Base-by-base conservation (phyloP, 2,888 invertebrate species). In the Liopterus haemorrhoidalis region DNA sequence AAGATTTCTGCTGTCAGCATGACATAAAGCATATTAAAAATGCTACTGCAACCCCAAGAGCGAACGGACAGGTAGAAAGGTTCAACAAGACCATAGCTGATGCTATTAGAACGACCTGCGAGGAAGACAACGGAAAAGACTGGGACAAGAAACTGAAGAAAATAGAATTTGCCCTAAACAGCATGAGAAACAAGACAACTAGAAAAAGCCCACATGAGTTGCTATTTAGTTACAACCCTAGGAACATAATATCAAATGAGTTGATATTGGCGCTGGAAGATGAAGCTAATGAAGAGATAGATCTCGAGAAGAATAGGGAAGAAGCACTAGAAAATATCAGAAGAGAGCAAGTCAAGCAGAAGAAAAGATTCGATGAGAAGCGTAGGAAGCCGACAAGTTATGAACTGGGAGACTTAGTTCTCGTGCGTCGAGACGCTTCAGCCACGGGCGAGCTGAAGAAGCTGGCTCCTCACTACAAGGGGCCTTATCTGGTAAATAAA, bases 381-480 rank as follows among this genome's bases (percentile, higher is more conserved):
- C 14, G 33, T 5, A 14, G 6, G 12, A 33, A 18, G 6, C 15
- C 33, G 18, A 15, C 6, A 8, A 9, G 8, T 8, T 33, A n/a
- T 18, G 6, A 16, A n/a, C 16, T 33, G 6, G 33, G 33, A n/a
- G n/a, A n/a, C n/a, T n/a, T n/a, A n/a, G n/a, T n/a, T n/a, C n/a
- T n/a, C n/a, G n/a, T n/a, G n/a, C n/a, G n/a, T n/a, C n/a, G n/a
- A n/a, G n/a, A n/a, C n/a, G n/a, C n/a, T n/a, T n/a, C n/a, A n/a
- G n/a, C 35, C 8, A 45, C 44, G 2, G 40, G 51, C 32, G 38
- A 30, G 3, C 51, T 50, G 11, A 20, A 49, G 21, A 56, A 57
- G 36, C 27, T 52, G 14, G 49, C 51, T 40, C 50, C 51, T 5
- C 41, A 40, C 3, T 54, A 48, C 16, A 51, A 46, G 12, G 54